A percentile compares a stretch with the other conserved stretches of the same genome.
These are phyloP conservation scores for Plecturocebus donacophilus DNA, from an alignment of 2,113 vertebrate species.

Conservation along the genomic window DNA sequence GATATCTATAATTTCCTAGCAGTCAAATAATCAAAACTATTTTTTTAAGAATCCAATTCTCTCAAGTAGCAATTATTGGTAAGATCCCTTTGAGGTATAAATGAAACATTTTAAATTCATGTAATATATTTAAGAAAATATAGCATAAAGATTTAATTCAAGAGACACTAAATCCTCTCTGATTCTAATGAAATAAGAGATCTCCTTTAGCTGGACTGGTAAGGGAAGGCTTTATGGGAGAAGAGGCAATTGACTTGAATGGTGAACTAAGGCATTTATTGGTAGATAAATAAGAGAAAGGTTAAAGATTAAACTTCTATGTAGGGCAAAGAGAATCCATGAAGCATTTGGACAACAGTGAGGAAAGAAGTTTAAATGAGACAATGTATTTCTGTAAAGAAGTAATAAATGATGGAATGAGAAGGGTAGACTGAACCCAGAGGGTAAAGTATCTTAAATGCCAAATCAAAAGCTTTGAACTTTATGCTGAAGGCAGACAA, in stretches of 20 bases:
- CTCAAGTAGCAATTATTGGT: neutral
- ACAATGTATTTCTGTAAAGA: neutral
- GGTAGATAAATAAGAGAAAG: neutral
- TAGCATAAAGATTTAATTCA: neutral
- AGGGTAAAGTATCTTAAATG: neutral
- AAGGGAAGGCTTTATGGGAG: neutral
- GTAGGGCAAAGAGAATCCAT: neutral
- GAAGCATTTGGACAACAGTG: neutral
- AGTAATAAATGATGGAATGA: neutral
- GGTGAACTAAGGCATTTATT: neutral
- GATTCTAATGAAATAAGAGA: neutral
- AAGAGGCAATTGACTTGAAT: neutral
- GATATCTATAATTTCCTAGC: neutral
- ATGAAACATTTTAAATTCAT: neutral
- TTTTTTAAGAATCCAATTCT: neutral
- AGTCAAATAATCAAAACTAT: neutral
- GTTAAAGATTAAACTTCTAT: neutral
- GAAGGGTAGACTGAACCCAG: neutral
- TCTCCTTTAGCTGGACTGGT: neutral
- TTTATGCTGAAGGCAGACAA: neutral
- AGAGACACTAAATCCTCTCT: neutral
- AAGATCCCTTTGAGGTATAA: neutral
- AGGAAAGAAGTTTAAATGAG: neutral
- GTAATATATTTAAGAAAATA: neutral
- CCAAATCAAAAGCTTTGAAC: neutral